A percentile compares a stretch with the other conserved stretches of the same genome.
phyloP scores from a whole-genome alignment of 2,888 invertebrate genomes.

The Mythimna vitellina region DNA sequence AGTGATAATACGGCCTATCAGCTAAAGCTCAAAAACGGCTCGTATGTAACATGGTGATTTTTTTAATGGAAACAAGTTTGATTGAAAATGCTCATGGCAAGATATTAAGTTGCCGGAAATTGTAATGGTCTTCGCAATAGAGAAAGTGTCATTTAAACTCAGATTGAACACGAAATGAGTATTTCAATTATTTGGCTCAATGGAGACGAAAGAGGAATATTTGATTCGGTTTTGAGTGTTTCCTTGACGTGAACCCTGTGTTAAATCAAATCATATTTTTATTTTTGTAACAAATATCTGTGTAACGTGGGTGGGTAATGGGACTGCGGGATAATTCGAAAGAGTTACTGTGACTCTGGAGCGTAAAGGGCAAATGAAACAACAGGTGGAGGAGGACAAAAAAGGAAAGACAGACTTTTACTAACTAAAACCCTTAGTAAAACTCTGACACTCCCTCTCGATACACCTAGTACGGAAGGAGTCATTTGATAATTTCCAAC shows the following conservation, averaged over 20 bases:
- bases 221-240: slow-evolving; percentile 3
- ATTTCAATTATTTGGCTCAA: slow-evolving; percentile 30
- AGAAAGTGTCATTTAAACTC: slow-evolving; percentile 38
- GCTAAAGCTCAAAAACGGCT: neutral
- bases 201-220: slow-evolving; percentile 3
- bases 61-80: slow-evolving; percentile 39
- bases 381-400: too few species aligned
- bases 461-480: too few species aligned
- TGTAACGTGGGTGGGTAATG: too few species aligned
- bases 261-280: neutral
- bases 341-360: too few species aligned
- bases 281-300: neutral
- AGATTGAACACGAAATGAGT: slow-evolving; percentile 13
- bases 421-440: too few species aligned
- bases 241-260: neutral
- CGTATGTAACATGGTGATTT: slow-evolving; percentile 7
- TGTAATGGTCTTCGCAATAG: slow-evolving; percentile 28
- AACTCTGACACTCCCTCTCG: too few species aligned
- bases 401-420: too few species aligned
- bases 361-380: too few species aligned
- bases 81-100: slow-evolving; percentile 9
- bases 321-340: too few species aligned
- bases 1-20: too few species aligned
- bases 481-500: too few species aligned
- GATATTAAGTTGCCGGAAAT: slow-evolving; percentile 42